phyloP scores from a whole-genome alignment of 30 jellyfish, hydroid and myxozoan genomes.

The Phacellophora camtschatica region DNA sequence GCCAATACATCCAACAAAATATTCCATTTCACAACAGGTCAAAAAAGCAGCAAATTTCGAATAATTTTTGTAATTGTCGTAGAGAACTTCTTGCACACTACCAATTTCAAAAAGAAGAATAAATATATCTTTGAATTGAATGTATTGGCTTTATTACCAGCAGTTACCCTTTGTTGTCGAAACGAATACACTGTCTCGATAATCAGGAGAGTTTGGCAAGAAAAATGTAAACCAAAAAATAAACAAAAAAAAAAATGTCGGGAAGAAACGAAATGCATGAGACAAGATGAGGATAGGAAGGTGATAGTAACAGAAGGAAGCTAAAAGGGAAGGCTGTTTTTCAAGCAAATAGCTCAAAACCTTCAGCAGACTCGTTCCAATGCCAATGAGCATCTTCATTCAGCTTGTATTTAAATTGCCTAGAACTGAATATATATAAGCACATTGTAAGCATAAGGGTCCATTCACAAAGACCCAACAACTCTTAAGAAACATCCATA shows the following conservation, averaged over 20 bases:
- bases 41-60: no score
- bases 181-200: no score
- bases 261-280: slow-evolving; percentile 28
- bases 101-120: no score
- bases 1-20: no score
- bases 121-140: no score
- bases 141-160: no score
- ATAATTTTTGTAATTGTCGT: no score
- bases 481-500: no score
- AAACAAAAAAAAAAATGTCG: slow-evolving; percentile 22
- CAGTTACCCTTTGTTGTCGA: no score
- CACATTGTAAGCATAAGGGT: slow-evolving; percentile 61
- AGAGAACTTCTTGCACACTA: no score
- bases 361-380: slow-evolving; percentile 76
- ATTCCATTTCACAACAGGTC: no score
- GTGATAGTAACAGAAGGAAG: slow-evolving; percentile 70
- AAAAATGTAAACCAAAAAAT: slow-evolving; percentile 35
- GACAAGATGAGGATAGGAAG: slow-evolving; percentile 73
- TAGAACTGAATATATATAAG: slow-evolving; percentile 78
- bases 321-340: slow-evolving; percentile 72
- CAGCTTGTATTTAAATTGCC: slow-evolving; percentile 69
- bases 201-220: slow-evolving; percentile 61
- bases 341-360: slow-evolving; percentile 81
- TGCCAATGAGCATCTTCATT: slow-evolving; percentile 68
- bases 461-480: slow-evolving; percentile 43